phyloP scores from a whole-genome alignment of 2,113 vertebrate species.

The Sphyrna mokarran region DNA sequence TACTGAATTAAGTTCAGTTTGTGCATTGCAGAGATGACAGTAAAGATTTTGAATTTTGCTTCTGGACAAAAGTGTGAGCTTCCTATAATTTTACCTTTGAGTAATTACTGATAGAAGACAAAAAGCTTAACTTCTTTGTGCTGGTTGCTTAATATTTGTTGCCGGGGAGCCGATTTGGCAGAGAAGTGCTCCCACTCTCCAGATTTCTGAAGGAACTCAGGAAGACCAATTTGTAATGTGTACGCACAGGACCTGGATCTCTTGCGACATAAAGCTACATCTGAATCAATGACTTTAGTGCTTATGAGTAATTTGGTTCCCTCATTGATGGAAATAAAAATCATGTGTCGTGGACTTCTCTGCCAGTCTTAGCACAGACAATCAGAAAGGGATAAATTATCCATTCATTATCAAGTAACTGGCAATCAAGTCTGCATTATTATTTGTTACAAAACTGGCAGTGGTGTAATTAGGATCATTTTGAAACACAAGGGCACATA shows the following conservation, averaged over 20 bases:
- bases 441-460: background rate
- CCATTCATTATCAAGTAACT: background rate
- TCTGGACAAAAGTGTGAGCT: background rate
- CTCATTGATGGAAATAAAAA: slow-evolving; percentile 16
- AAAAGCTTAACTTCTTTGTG: background rate
- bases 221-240: background rate
- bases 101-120: background rate
- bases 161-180: background rate
- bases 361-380: background rate
- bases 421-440: background rate
- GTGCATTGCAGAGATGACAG: background rate
- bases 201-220: background rate
- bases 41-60: background rate
- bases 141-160: background rate
- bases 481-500: background rate
- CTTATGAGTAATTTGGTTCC: background rate
- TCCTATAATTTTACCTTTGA: background rate
- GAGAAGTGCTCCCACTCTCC: background rate
- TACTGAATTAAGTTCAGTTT: background rate
- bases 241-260: background rate
- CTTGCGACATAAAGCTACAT: background rate
- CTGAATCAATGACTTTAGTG: background rate
- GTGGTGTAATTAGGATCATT: background rate
- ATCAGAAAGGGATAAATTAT: background rate
- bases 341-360: background rate